Conservation (phyloP, 2,888 invertebrate genomes). For the Acrobasis suavella region DNA sequence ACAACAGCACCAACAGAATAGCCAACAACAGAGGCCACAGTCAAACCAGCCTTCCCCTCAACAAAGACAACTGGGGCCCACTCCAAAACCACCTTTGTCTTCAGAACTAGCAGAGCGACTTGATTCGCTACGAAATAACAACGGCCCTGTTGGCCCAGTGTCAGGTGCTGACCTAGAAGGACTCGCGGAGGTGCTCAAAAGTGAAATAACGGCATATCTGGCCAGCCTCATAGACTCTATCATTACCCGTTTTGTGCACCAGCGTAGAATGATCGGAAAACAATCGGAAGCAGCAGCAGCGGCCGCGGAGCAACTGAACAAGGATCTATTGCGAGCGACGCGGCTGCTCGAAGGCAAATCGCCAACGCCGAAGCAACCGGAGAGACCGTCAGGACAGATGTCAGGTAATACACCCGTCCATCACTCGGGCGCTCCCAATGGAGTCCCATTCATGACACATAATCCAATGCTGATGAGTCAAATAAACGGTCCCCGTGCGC, state of each 20-base stretch:
- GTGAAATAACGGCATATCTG: slow-evolving; percentile 92
- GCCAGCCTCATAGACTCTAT: slow-evolving; percentile 94
- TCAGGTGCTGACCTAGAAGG: slow-evolving; percentile 92
- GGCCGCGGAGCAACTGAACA: slow-evolving; percentile 92
- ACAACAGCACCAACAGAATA: slow-evolving; percentile 72
- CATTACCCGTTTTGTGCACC: slow-evolving; percentile 91
- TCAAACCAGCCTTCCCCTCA: slow-evolving; percentile 83
- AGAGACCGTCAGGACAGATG: slow-evolving; percentile 81
- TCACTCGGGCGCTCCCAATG: slow-evolving; percentile 69
- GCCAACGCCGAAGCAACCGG: slow-evolving; percentile 87
- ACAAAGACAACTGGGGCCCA: slow-evolving; percentile 72
- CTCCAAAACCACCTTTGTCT: slow-evolving; percentile 78
- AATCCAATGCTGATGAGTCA: slow-evolving; percentile 77
- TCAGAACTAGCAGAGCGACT: slow-evolving; percentile 90
- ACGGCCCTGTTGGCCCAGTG: slow-evolving; percentile 85
- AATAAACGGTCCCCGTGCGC: slow-evolving; percentile 83
- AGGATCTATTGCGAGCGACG: slow-evolving; percentile 91
- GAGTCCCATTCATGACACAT: slow-evolving; percentile 74
- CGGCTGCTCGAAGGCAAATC: slow-evolving; percentile 92
- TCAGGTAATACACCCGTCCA: slow-evolving; percentile 82
- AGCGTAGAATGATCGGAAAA: slow-evolving; percentile 88
- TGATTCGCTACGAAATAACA: slow-evolving; percentile 87
- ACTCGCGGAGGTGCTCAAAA: slow-evolving; percentile 94
- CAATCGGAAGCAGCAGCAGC: slow-evolving; percentile 90
- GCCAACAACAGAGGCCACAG: slow-evolving; percentile 82